A percentile compares a stretch with the other conserved stretches of the same genome.
Conservation (phyloP, 1,140 invertebrate genomes). For the Apis mellifera region DNA sequence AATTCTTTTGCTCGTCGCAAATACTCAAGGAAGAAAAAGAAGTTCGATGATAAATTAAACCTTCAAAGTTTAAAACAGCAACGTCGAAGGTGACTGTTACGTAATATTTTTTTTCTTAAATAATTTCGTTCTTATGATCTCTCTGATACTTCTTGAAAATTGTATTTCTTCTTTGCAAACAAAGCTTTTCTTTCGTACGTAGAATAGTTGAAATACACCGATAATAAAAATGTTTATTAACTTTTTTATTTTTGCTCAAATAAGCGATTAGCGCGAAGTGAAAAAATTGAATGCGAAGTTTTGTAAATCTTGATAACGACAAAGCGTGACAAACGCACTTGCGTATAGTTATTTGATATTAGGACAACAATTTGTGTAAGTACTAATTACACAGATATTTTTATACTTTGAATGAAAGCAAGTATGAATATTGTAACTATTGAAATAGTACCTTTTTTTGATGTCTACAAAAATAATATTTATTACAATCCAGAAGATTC, state of each 20-base stretch:
- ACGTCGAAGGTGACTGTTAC: conserved; percentile 7
- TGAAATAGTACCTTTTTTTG: conserved; percentile 40
- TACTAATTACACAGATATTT: conserved; percentile 66
- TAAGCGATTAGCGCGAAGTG: conserved; percentile 34
- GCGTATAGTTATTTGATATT: conserved; percentile 22
- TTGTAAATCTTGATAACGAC: conserved; percentile 13
- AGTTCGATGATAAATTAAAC: conserved; percentile 17
- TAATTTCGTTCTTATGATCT: conserved; percentile 14
- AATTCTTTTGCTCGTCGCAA: conserved; percentile 30
- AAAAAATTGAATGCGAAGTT: conserved; percentile 34
- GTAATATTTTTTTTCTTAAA: neutral
- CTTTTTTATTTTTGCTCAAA: conserved; percentile 51
- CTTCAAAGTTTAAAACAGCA: conserved; percentile 3
- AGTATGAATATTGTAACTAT: conserved; percentile 50
- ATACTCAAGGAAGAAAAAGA: conserved; percentile 31
- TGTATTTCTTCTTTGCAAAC: conserved; percentile 7
- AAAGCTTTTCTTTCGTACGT: conserved; percentile 20
- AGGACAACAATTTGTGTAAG: conserved; percentile 47
- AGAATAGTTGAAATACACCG: conserved; percentile 26
- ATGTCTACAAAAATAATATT: conserved; percentile 61
- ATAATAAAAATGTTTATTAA: conserved; percentile 40
- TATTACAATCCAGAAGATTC: conserved; percentile 53
- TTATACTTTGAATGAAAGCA: conserved; percentile 60
- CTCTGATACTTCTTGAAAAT: conserved; percentile 31
- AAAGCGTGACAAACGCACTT: conserved; percentile 38